These are phyloP conservation scores for Miichthys miiuy DNA, from an alignment of 2,797 vertebrate genomes.

Conservation along the genomic window DNA sequence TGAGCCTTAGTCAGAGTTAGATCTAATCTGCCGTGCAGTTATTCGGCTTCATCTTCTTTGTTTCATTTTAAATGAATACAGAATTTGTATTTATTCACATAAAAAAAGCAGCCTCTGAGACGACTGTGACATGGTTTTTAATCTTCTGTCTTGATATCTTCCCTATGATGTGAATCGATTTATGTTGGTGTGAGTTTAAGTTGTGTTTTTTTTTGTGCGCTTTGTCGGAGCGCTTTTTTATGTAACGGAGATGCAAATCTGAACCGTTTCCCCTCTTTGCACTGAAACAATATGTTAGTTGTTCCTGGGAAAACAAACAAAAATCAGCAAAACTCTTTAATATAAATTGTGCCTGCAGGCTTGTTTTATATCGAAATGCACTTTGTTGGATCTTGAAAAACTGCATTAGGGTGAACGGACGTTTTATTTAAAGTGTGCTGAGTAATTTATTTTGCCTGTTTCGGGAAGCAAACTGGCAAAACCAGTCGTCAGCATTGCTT, in stretches of 20 bases:
- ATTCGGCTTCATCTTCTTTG: not conserved
- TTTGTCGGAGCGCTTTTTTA: constrained; percentile 22
- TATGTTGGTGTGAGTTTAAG: constrained; percentile 23
- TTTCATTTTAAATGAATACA: constrained; percentile 5
- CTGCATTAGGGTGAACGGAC: constrained; percentile 5
- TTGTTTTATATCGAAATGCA: constrained; percentile 11
- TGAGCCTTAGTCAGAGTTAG: not conserved
- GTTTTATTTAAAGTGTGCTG: constrained; percentile 1
- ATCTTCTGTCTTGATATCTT: constrained; percentile 35
- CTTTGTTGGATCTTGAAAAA: constrained; percentile 9
- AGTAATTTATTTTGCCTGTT: constrained; percentile 48
- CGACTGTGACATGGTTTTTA: constrained; percentile 45
- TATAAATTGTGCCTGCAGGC: constrained; percentile 7
- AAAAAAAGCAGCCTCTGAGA: constrained; percentile 29
- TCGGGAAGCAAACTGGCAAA: constrained; percentile 45
- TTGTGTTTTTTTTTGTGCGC: constrained; percentile 35
- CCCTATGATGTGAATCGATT: constrained; percentile 37
- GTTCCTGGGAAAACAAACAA: constrained; percentile 31
- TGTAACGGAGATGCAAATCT: constrained; percentile 51
- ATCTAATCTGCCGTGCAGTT: not conserved
- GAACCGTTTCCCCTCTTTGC: constrained; percentile 22
- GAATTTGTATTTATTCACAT: constrained; percentile 26
- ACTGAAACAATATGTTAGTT: constrained; percentile 14
- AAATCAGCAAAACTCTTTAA: constrained; percentile 31
- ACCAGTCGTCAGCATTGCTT: constrained; percentile 58